These are phyloP conservation scores for Platypus cylindrus DNA, from an alignment of 2,888 invertebrate genomes.

Conservation along the genomic window DNA sequence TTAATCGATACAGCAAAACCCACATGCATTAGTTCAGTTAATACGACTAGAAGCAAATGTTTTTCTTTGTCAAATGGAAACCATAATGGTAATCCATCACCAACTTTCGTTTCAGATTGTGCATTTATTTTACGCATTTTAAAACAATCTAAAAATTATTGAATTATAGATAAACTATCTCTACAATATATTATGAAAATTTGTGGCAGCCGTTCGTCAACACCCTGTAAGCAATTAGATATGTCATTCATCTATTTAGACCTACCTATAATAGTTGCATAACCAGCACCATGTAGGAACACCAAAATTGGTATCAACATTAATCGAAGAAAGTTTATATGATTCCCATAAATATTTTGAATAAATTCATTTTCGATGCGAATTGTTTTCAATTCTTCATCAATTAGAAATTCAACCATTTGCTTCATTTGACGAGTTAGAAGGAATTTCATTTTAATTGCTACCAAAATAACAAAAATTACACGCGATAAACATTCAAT, in stretches of 20 bases:
- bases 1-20: too few relatives aligned
- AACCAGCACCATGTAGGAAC: not conserved
- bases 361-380: not conserved
- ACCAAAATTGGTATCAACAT: not conserved
- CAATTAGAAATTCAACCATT: not conserved
- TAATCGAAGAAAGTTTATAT: slow-evolving; percentile 1
- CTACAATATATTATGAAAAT: too few relatives aligned
- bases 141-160: too few relatives aligned
- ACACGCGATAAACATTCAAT: not conserved
- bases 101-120: not conserved
- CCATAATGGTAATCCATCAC: slow-evolving; percentile 7
- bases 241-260: too few relatives aligned
- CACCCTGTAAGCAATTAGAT: too few relatives aligned
- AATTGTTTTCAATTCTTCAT: slow-evolving; percentile 1
- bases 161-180: too few relatives aligned
- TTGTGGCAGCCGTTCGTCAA: too few relatives aligned
- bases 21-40: slow-evolving; percentile 4
- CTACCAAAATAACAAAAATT: slow-evolving; percentile 1
- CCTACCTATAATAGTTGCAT: not conserved
- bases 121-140: not conserved
- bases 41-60: slow-evolving; percentile 5
- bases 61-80: slow-evolving; percentile 9
- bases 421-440: slow-evolving; percentile 2
- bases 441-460: slow-evolving; percentile 2
- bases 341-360: slow-evolving; percentile 2